Conservation (phyloP, 1,140 invertebrate species). For the Calephelis virginiensis region DNA sequence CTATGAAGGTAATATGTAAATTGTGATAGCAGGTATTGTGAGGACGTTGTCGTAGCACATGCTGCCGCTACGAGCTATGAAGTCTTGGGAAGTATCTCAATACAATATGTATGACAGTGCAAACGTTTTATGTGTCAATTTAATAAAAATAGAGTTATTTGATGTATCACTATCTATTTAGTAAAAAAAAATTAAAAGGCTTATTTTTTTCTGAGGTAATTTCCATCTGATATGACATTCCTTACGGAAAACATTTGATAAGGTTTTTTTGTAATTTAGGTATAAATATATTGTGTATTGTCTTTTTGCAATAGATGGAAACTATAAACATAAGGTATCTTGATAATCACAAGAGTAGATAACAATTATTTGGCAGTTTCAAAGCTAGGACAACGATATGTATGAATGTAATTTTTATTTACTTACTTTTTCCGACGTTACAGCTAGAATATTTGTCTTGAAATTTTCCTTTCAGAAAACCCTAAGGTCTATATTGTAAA, state of each 20-base stretch:
- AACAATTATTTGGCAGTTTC: no score
- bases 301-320: no score
- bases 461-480: not conserved
- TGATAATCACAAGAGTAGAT: no score
- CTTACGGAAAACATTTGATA: no score
- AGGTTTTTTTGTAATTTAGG: no score
- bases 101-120: conserved; percentile 5
- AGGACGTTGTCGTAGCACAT: conserved; percentile 10
- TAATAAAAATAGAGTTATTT: no score
- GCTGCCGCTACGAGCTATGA: conserved; percentile 3
- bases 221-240: no score
- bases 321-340: no score
- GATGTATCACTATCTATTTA: no score
- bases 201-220: no score
- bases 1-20: not conserved
- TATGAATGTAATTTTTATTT: not conserved
- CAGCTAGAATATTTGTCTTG: not conserved
- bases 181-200: no score
- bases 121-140: not conserved
- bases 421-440: not conserved
- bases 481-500: not conserved
- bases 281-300: no score
- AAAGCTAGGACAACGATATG: not conserved
- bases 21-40: not conserved
- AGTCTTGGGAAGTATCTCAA: not conserved